These are phyloP conservation scores for Indicator maculatus DNA, from an alignment of 2,113 vertebrate species.

Conservation along the genomic window DNA sequence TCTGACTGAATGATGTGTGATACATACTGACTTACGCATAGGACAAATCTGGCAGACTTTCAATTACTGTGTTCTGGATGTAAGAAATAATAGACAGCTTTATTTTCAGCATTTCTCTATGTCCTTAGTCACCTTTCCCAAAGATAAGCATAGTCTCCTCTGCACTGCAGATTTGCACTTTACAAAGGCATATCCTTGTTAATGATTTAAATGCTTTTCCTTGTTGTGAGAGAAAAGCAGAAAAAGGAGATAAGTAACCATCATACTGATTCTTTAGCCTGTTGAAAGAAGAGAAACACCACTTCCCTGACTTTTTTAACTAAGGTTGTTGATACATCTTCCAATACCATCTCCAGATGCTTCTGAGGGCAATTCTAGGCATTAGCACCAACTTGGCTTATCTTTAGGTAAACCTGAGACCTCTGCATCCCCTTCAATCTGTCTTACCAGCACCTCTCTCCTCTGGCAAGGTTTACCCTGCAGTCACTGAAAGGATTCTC, in stretches of 20 bases:
- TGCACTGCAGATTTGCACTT: background rate
- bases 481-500: accelerated
- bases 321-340: background rate
- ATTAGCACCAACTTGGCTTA: background rate
- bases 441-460: accelerated
- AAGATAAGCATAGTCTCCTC: background rate
- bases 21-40: background rate
- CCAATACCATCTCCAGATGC: accelerated
- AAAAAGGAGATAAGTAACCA: background rate
- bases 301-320: background rate
- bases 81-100: background rate
- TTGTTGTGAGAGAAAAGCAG: background rate
- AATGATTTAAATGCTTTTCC: background rate
- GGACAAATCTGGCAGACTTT: background rate
- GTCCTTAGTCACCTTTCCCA: background rate
- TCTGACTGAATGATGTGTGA: background rate
- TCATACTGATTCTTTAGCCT: background rate
- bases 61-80: background rate
- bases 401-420: background rate
- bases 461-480: accelerated
- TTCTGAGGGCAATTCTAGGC: background rate
- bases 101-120: background rate
- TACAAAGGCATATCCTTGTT: background rate
- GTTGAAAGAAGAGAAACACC: background rate
- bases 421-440: background rate